Evolutionary conservation across 1,140 invertebrate genomes (phyloP).

Genomic region (Drosophila pseudoananassae): DNA sequence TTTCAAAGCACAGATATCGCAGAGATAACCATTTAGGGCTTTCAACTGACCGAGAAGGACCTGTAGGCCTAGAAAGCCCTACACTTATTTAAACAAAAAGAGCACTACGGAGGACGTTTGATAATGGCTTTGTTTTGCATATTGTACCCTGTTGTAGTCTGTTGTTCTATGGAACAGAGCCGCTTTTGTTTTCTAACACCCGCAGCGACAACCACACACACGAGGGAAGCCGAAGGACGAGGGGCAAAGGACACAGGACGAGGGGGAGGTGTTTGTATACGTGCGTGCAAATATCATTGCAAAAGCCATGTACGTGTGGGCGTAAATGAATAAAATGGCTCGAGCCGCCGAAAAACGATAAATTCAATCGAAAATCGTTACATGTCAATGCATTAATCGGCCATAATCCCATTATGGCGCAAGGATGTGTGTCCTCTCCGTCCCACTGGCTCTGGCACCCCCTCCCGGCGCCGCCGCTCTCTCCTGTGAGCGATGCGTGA

Average conservation of each 20-base stretch:
- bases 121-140: conserved; percentile 73
- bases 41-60: conserved; percentile 1
- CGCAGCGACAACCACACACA: conserved; percentile 55
- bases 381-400: conserved; percentile 84
- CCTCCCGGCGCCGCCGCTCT: background rate
- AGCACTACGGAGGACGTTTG: conserved; percentile 58
- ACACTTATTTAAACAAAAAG: background rate
- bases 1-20: too few species aligned
- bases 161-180: conserved; percentile 50
- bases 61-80: background rate
- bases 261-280: conserved; percentile 38
- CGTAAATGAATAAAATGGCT: conserved; percentile 82
- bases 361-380: conserved; percentile 84
- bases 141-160: conserved; percentile 56
- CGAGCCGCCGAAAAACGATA: conserved; percentile 80
- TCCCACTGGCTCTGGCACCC: conserved; percentile 1
- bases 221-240: background rate
- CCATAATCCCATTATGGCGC: conserved; percentile 84
- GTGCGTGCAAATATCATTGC: conserved; percentile 75
- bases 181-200: conserved; percentile 81
- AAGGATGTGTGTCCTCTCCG: conserved; percentile 69
- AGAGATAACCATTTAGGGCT: background rate
- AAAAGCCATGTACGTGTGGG: conserved; percentile 63
- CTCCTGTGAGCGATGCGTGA: conserved; percentile 59
- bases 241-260: background rate